Evolutionary conservation across 2,797 vertebrate species (phyloP), one percentile per base, ranked within the genome.

Genomic region (Notolepis coatsorum): DNA sequence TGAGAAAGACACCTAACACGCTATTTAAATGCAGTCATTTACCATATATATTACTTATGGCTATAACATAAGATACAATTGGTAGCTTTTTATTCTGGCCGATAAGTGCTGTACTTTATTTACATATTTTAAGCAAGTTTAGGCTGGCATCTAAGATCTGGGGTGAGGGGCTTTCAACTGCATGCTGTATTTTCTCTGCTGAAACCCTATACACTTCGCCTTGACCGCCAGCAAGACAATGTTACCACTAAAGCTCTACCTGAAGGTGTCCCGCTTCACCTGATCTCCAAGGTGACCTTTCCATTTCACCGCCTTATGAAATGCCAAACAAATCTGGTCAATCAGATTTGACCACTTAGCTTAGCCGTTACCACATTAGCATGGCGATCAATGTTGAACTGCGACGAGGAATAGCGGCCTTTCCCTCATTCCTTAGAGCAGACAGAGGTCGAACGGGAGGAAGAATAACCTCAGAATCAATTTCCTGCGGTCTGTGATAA

Each of bases 101-200:
- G n/a, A n/a, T n/a, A n/a, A n/a, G n/a, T n/a, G n/a, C n/a, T n/a
- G n/a, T n/a, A n/a, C n/a, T n/a, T n/a, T n/a, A n/a, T n/a, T n/a
- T n/a, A n/a, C n/a, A n/a, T n/a, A n/a, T n/a, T n/a, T n/a, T n/a
- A n/a, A n/a, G n/a, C n/a, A n/a, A n/a, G n/a, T n/a, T n/a, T n/a
- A n/a, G n/a, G n/a, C n/a, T n/a, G n/a, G n/a, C n/a, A 70, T 61
- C 52, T 31, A 58, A 48, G 68, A 70, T 33, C 24, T 62, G 51
- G 54, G 53, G 61, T 33, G 21, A 61, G 51, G 54, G 53, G 61
- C 54, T 62, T 64, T 66, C 48, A 50, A 13, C 1, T 2, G 7
- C 59, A 7, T 35, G n/a, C 43, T 59, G 13, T 70, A 64, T 48
- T 42, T 33, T 43, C 10, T 33, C 0, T 18, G 45, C 47, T 63